phyloP scores from a whole-genome alignment of 37 sponge, comb jelly and placozoan genomes.

The Axinella damicornis region DNA sequence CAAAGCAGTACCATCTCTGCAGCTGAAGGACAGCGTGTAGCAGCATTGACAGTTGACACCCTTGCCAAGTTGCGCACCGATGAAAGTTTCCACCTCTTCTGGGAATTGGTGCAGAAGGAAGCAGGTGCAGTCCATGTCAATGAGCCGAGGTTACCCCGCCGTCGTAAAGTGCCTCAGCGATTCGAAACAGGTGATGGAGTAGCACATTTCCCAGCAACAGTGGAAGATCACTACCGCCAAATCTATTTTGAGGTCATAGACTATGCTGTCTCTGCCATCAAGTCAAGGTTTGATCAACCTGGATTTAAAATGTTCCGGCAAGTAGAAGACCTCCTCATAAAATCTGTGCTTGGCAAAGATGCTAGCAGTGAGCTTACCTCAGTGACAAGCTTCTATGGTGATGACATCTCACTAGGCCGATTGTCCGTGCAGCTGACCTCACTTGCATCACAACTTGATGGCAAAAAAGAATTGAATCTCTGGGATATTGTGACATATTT shows the following conservation, averaged over 20 bases:
- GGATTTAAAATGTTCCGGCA: no score
- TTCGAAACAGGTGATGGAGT: not conserved
- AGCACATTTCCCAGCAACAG: not conserved
- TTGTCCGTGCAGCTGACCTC: not conserved
- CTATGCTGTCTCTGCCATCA: no score
- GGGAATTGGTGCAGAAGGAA: not conserved
- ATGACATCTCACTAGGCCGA: no score
- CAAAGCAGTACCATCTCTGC: constrained; percentile 29
- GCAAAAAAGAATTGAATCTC: no score
- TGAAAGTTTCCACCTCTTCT: constrained; percentile 23
- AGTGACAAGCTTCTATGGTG: constrained; percentile 9
- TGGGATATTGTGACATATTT: no score
- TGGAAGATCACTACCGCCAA: no score
- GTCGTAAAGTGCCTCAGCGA: not conserved
- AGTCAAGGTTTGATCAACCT: no score
- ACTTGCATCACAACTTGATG: no score
- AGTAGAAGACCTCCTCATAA: no score
- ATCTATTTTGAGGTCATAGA: no score
- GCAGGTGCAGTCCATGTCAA: not conserved
- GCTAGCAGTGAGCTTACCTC: no score
- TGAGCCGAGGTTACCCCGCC: constrained; percentile 28
- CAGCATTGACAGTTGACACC: not conserved
- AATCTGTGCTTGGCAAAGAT: no score
- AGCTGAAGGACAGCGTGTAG: constrained; percentile 8
- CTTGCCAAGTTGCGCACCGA: constrained; percentile 10